A percentile compares a stretch with the other conserved stretches of the same genome.
These are phyloP conservation scores for Paraplagusia blochii DNA, from an alignment of 2,113 vertebrate genomes.

Conservation along the genomic window DNA sequence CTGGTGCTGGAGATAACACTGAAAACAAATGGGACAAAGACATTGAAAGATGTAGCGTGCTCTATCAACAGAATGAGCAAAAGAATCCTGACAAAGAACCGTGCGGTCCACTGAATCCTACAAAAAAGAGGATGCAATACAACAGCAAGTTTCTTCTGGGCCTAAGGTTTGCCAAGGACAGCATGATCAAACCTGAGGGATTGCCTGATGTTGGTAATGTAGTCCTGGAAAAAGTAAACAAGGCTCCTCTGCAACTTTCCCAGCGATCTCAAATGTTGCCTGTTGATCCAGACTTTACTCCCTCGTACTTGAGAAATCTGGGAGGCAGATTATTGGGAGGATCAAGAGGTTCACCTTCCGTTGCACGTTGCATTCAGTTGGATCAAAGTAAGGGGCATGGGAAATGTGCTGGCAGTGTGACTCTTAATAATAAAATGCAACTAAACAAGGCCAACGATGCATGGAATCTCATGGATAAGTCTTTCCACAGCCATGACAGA, in stretches of 20 bases:
- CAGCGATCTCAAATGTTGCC: slow-evolving; percentile 87
- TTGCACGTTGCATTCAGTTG: slow-evolving; percentile 87
- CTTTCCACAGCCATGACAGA: slow-evolving; percentile 47
- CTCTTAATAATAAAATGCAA: slow-evolving; percentile 89
- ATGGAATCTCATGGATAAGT: slow-evolving; percentile 87
- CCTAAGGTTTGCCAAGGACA: slow-evolving; percentile 89
- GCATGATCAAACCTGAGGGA: slow-evolving; percentile 93
- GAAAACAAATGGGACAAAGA: slow-evolving; percentile 88
- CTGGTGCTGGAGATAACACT: slow-evolving; percentile 83
- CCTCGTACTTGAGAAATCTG: slow-evolving; percentile 87
- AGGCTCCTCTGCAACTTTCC: slow-evolving; percentile 82
- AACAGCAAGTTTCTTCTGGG: slow-evolving; percentile 91
- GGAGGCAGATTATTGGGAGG: slow-evolving; percentile 82
- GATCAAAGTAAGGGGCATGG: slow-evolving; percentile 87
- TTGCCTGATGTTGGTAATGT: slow-evolving; percentile 90
- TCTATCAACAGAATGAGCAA: slow-evolving; percentile 71
- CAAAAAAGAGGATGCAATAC: slow-evolving; percentile 93
- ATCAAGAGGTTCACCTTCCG: slow-evolving; percentile 84
- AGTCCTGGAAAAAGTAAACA: slow-evolving; percentile 94
- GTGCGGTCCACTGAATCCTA: slow-evolving; percentile 87
- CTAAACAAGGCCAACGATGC: slow-evolving; percentile 95
- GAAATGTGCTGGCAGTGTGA: slow-evolving; percentile 93
- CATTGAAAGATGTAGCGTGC: slow-evolving; percentile 73
- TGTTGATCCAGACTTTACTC: slow-evolving; percentile 91
- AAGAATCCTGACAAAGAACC: slow-evolving; percentile 96